Evolutionary conservation across 2,888 invertebrate species (phyloP).

Genomic region (Oscheius sp.): DNA sequence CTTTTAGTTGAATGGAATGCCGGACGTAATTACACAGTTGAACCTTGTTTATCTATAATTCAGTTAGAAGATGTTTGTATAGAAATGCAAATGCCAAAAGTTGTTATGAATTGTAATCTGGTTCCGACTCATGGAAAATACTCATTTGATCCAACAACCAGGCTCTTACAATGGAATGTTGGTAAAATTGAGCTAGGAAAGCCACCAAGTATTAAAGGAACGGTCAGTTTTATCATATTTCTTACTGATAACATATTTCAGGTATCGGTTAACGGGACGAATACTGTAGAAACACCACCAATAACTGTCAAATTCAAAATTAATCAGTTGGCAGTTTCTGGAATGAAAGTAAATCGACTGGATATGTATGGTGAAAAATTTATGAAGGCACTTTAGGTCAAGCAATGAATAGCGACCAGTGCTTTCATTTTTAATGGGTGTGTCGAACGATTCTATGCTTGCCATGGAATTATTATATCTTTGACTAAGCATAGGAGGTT

Average conservation of each 20-base stretch:
- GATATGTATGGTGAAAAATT: conserved; percentile 99
- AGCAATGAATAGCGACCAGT: no score
- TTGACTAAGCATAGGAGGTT: no score
- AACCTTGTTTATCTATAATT: conserved; percentile 43
- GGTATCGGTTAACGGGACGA: conserved; percentile 54
- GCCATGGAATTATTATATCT: no score
- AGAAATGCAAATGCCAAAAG: conserved; percentile 95
- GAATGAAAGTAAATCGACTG: conserved; percentile 82
- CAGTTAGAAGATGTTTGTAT: conserved; percentile 84
- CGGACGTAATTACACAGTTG: background rate
- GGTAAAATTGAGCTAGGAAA: conserved; percentile 94
- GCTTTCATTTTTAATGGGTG: no score
- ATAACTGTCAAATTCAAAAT: conserved; percentile 86
- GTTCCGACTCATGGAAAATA: conserved; percentile 95
- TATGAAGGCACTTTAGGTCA: no score
- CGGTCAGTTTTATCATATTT: conserved; percentile 76
- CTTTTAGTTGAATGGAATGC: no score
- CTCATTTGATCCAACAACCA: conserved; percentile 95
- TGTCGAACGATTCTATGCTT: no score
- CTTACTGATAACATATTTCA: no score
- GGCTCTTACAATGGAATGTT: conserved; percentile 87
- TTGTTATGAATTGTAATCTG: conserved; percentile 90
- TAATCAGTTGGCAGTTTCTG: conserved; percentile 73
- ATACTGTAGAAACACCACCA: conserved; percentile 46
- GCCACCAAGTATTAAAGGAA: conserved; percentile 88